Base-by-base conservation (phyloP, 2,113 vertebrate genomes). In the Eulemur macaco region DNA sequence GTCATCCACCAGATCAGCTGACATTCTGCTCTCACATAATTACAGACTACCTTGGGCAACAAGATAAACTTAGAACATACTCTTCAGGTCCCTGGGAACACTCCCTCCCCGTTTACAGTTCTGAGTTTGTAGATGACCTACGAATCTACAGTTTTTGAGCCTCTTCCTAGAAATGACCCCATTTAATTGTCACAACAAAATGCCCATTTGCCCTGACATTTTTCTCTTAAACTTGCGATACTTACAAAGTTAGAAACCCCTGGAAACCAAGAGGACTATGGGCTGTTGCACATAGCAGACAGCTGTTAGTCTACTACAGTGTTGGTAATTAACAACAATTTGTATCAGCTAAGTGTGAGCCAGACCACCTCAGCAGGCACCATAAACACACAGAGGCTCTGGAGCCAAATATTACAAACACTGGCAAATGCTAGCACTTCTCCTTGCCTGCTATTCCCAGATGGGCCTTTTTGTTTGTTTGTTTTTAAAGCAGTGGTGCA, bases 371-470 rank as follows among this genome's bases (percentile, higher is more conserved):
- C 31, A 20, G 80, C 34, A 85, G 86, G 11, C n/a, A 45, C 78
- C 81, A 87, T 47, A 91, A 96, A 71, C 64, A 69, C 56, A 58
- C 9, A 74, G 80, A 83, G 63, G 18, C 63, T 54, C 56, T 23
- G 84, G 69, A 96, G 88, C 58, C 76, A 94, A 39, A 54, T 84
- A 90, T 92, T 50, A 52, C 76, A 96, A 92, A 95, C 37, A 29
- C 47, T 91, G 73, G 73, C 76, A 96, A 92, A 94, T 34, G 25
- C 47, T 88, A 85, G 71, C 69, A 58, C 20, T 31, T 50, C 54
- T 68, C 52, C 37, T 68, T 69, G 56, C 34, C 68, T 71, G 34
- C 39, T 96, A 3, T 7, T 89, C 42, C 77, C 85, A 76, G 1
- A 52, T 13, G 31, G 45, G 9, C 37, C 3, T 42, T 12, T 29